Evolutionary conservation across 1,140 invertebrate species (phyloP), one percentile per base, ranked within the genome.

Genomic region (Tetragonula clypearis): DNA sequence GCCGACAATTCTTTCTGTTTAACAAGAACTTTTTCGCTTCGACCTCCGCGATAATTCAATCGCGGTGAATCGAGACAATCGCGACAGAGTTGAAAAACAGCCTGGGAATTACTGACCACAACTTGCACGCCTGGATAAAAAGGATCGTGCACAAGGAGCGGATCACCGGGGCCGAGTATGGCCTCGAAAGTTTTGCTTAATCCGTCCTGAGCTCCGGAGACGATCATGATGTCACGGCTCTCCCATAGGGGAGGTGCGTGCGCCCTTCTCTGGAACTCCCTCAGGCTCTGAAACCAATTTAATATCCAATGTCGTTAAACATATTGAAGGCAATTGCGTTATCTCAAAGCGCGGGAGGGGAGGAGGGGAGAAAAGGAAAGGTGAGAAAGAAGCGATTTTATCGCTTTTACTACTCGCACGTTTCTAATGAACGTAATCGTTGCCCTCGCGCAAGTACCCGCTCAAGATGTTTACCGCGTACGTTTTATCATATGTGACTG

Each of bases 191-290:
- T 95, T 93, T 97, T 97, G 93, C 96, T 97, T 83, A 98, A 95
- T 19, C 97, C 97, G 94, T 98, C 97, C 93, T 98, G 97, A 75
- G 96, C 96, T 19, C 97, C 97, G 85, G 96, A 96, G 2, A 97
- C 97, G 19, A 98, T 95, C 55, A 97, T 92, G 12, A 97, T 91
- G 78, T 97, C 96, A 1, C 95, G 95, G 1, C 95, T 94, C 26
- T 95, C 94, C 95, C 96, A 96, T 6, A 95, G 94, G 19, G 97
- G 97, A 4, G 97, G 97, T 6, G 96, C 95, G 91, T 98, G 97
- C 72, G 96, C 92, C 79, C 94, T 95, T 77, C 95, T 93, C 89
- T 97, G 97, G 85, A 97, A 96, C 53, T 96, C 93, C 86, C 96
- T 96, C 53, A 98, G 91, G 82, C 95, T 95, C 77, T 94, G 82